Percentiles rank a stretch among this genome's conserved stretches.
phyloP scores from a whole-genome alignment of 1,140 invertebrate genomes.

The Belonocnema kinseyi region DNA sequence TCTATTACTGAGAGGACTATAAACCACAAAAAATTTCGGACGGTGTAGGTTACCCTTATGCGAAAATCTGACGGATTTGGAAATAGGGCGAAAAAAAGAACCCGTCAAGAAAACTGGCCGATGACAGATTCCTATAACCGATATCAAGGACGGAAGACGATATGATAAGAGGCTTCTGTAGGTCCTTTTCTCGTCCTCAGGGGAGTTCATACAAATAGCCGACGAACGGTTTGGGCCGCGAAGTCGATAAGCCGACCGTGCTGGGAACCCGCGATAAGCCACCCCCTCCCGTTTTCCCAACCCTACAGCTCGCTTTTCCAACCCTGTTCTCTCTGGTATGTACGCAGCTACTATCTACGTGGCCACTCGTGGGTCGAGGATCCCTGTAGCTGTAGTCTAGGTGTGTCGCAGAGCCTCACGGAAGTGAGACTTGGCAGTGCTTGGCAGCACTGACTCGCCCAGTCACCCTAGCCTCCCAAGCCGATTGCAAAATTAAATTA shows the following conservation, averaged over 20 bases:
- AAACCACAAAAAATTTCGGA: no score
- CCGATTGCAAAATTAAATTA: constrained; percentile 28
- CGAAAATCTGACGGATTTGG: neutral
- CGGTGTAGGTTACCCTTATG: neutral
- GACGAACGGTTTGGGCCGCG: constrained; percentile 16
- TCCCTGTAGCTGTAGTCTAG: neutral
- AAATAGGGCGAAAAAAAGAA: no score
- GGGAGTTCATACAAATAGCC: constrained; percentile 1
- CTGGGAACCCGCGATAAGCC: constrained; percentile 62
- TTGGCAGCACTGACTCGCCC: neutral
- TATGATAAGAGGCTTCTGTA: neutral
- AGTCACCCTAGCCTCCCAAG: neutral
- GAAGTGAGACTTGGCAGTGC: constrained; percentile 18
- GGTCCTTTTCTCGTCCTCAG: constrained; percentile 13
- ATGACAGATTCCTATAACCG: constrained; percentile 20
- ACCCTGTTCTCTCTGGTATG: constrained; percentile 37
- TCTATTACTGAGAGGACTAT: no score
- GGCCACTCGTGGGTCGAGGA: constrained; percentile 27
- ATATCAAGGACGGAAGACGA: constrained; percentile 9
- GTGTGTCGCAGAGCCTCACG: neutral
- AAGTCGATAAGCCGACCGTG: constrained; percentile 61
- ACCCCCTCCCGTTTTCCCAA: constrained; percentile 12
- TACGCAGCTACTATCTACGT: constrained; percentile 32
- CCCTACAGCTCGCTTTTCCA: neutral
- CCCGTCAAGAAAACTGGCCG: neutral